phyloP scores from a whole-genome alignment of 2,113 vertebrate species.

The Pteropus alecto region DNA sequence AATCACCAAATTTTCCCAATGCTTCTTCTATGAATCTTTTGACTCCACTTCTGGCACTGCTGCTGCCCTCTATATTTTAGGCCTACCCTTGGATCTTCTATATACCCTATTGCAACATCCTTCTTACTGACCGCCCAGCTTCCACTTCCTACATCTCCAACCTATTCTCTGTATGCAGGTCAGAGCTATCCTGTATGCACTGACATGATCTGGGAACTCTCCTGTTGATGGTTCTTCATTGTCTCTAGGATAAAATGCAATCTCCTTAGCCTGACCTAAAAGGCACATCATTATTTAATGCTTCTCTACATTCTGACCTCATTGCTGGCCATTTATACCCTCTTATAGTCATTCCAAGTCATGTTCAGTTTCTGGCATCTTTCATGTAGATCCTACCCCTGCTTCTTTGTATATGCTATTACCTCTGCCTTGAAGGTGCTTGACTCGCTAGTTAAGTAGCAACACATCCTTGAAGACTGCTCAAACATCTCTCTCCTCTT shows the following conservation, averaged over 20 bases:
- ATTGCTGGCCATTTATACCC: no score
- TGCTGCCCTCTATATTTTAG: not conserved
- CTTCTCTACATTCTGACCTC: not conserved
- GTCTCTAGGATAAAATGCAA: not conserved
- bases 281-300: not conserved
- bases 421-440: not conserved
- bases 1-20: not conserved
- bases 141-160: not conserved
- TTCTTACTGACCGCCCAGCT: not conserved
- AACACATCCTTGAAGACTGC: not conserved
- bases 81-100: not conserved
- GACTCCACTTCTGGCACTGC: not conserved
- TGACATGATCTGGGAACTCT: not conserved
- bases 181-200: not conserved
- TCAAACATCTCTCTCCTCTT: not conserved
- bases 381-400: not conserved
- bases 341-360: not conserved
- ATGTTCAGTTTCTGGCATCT: not conserved
- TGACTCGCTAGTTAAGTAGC: not conserved
- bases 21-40: not conserved
- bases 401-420: not conserved
- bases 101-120: not conserved
- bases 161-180: not conserved
- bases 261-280: not conserved
- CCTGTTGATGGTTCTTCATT: not conserved